Base-by-base conservation (phyloP, 2,888 invertebrate genomes). In the Erynnis tages region DNA sequence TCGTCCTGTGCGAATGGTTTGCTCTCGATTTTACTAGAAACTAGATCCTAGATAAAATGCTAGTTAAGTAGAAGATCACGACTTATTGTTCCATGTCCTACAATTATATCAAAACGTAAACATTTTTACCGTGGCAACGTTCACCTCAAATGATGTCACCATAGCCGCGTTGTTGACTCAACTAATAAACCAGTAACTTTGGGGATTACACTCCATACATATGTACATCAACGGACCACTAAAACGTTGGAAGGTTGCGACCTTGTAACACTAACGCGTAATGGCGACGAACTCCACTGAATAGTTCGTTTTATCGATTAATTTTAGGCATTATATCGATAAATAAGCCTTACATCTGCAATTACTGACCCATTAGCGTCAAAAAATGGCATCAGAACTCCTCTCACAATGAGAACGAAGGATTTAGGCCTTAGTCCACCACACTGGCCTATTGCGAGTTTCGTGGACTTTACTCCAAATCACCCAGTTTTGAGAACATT, bases 181-280 rank as follows among this genome's bases (percentile, higher is more conserved):
- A 56, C 55, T 53, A 57, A 55, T 57, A 56, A 54, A 46, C n/a
- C 3, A 41, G 17, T 41, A 41, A 14, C 40, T 29, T 41, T 37
- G 48, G 50, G 58, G 60, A 58, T 59, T 63, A 58, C 55, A 56
- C 40, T 54, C 60, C 57, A 53, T 56, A 53, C 63, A 63, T 65
- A 61, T 56, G 54, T 56, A 53, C 63, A 63, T 65, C 69, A 27
- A 41, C 27, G 4, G 29, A 17, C 16, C 66, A 73, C 68, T 71
- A 70, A 60, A 59, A 59, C 19, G 19, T n/a, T 57, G 54, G 74
- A 80, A 80, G 80, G 79, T 72, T 68, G 54, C 43, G 71, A 71
- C 83, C 82, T 83, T 81, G 83, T 82, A 78, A 78, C 76, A 82
- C 72, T 74, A 82, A 19, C 19, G 35, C 10, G 2, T 0, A 0